Conservation (phyloP, 2,888 invertebrate genomes). For the Steinernema carpocapsae region DNA sequence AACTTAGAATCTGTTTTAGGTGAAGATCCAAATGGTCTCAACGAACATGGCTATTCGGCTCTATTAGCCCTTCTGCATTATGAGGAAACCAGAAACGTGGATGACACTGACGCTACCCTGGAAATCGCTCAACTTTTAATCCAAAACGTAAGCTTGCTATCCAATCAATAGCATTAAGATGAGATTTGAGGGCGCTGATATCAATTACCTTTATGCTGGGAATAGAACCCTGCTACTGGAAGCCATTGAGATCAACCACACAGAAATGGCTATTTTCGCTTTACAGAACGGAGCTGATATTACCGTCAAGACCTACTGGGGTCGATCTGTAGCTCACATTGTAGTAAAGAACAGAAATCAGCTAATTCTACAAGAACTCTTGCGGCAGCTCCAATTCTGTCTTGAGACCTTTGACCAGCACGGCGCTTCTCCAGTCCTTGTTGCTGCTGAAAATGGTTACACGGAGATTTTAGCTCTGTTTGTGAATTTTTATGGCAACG, state of each 20-base stretch:
- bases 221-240: background rate
- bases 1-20: background rate
- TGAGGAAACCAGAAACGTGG: background rate
- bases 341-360: background rate
- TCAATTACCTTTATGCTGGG: background rate
- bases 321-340: slow-evolving; percentile 3
- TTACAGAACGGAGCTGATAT: background rate
- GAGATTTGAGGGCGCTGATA: background rate
- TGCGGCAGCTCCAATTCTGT: background rate
- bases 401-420: background rate
- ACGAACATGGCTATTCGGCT: slow-evolving; percentile 10
- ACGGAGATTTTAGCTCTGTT: background rate
- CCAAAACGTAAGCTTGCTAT: background rate
- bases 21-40: background rate
- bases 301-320: slow-evolving; percentile 1
- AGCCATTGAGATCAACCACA: slow-evolving; percentile 2
- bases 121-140: slow-evolving; percentile 5
- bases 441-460: background rate
- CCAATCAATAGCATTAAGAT: background rate
- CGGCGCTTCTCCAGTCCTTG: slow-evolving; percentile 9
- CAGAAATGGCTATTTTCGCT: slow-evolving; percentile 10
- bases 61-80: background rate
- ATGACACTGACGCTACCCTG: background rate
- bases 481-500: background rate
- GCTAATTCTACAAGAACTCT: slow-evolving; percentile 5